Base-by-base conservation (phyloP, 2,888 invertebrate species). In the Shargacucullia verbasci region DNA sequence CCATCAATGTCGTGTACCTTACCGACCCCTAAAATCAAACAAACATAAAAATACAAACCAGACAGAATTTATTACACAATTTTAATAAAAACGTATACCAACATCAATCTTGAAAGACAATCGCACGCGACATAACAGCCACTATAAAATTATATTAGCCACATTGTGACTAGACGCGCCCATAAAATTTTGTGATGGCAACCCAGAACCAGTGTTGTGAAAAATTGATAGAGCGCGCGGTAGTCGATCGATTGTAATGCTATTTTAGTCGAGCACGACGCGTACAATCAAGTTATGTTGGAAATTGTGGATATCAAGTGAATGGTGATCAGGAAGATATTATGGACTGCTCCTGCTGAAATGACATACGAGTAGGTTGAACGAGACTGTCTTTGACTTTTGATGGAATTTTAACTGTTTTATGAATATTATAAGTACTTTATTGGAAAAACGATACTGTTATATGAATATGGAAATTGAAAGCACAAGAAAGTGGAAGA, bases 141-240 rank as follows among this genome's bases (percentile, higher is more conserved):
- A 43, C 68, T 62, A 68, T 71, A 73, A 73, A 70, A 76, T 71
- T 76, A 64, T 76, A 73, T 76, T 71, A 73, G 74, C 59, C 57
- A 56, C 59, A 47, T 62, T 64, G 59, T 48, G 68, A 57, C 69
- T 66, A 67, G 72, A 61, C 57, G 61, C 39, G 63, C 54, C 59
- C 70, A 71, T 75, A 70, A 79, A 79, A 78, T 82, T 81, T 78
- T 80, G 69, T 72, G 82, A 72, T 75, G 76, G 78, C 66, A 74
- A 70, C 62, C 54, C 68, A 69, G 70, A 79, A 73, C 70, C 84
- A 82, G 82, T 83, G 85, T 84, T 82, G 85, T 89, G 88, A 87
- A 88, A 88, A 88, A 87, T 87, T 83, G 70, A 83, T 81, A 76
- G 78, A 73, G 59, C 70, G 64, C 45, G 64, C 59, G 61, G 45